A percentile compares a stretch with the other conserved stretches of the same genome.
These are phyloP conservation scores for Temnothorax longispinosus DNA, from an alignment of 1,140 invertebrate species.

Conservation along the genomic window DNA sequence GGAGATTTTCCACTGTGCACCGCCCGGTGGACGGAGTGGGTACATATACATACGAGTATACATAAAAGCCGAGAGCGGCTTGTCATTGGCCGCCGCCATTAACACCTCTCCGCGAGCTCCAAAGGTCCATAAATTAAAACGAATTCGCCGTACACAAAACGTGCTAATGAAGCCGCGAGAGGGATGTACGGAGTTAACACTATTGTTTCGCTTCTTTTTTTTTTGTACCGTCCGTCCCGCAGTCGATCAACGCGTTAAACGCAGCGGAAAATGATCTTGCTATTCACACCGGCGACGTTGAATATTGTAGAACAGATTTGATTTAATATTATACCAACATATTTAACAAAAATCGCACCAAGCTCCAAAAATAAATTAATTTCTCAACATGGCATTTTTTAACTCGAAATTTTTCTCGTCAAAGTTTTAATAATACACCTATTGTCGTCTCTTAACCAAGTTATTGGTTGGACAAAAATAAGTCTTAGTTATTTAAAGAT, in stretches of 20 bases:
- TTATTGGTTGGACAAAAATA: background rate
- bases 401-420: background rate
- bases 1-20: conserved; percentile 46
- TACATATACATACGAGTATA: conserved; percentile 16
- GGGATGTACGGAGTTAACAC: conserved; percentile 18
- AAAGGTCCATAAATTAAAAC: conserved; percentile 54
- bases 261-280: conserved; percentile 33
- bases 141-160: conserved; percentile 33
- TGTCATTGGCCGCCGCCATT: conserved; percentile 46
- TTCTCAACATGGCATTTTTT: background rate
- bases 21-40: background rate
- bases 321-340: background rate
- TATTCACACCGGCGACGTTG: background rate
- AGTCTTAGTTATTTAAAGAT: background rate
- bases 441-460: background rate
- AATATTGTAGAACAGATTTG: background rate
- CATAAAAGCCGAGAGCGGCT: conserved; percentile 7
- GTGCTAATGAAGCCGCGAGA: conserved; percentile 48
- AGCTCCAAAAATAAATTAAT: background rate
- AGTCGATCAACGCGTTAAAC: conserved; percentile 42
- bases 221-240: background rate
- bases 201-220: background rate
- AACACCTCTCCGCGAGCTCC: conserved; percentile 36
- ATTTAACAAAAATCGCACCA: background rate
- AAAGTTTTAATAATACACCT: background rate